These are phyloP conservation scores for Protomyctophum bolini DNA, from an alignment of 2,113 vertebrate genomes.

Conservation along the genomic window DNA sequence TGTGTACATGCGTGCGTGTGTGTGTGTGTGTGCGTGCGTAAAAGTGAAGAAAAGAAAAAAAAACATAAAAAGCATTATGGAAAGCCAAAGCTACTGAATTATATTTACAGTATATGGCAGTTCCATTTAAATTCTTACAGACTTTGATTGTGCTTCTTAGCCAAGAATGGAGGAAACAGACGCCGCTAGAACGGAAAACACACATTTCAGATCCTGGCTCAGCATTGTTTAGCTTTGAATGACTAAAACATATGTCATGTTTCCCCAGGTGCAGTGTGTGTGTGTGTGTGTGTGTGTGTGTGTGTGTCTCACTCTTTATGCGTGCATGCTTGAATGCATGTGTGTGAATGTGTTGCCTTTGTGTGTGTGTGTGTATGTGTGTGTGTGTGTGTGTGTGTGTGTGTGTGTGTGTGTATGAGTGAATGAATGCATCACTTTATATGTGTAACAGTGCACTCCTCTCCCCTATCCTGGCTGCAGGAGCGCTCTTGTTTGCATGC, in stretches of 20 bases:
- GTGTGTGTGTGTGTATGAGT: slow-evolving; percentile 3
- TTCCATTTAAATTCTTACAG: slow-evolving; percentile 45
- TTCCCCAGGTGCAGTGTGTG: slow-evolving; percentile 11
- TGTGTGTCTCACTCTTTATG: neutral
- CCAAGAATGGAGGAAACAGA: slow-evolving; percentile 65
- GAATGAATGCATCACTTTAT: neutral
- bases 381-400: slow-evolving; percentile 24
- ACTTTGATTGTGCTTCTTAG: slow-evolving; percentile 35
- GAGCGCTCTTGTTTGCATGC: slow-evolving; percentile 52
- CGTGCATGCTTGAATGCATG: neutral
- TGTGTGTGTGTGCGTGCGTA: too few species aligned
- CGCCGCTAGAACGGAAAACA: slow-evolving; percentile 49
- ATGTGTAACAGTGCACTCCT: neutral
- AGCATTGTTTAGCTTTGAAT: slow-evolving; percentile 51
- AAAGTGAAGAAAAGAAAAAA: slow-evolving; percentile 2
- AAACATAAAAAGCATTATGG: slow-evolving; percentile 7
- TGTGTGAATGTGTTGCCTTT: neutral
- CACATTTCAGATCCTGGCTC: slow-evolving; percentile 58
- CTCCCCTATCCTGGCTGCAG: slow-evolving; percentile 37
- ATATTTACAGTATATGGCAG: too few species aligned
- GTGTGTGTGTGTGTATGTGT: neutral
- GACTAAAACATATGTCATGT: slow-evolving; percentile 50
- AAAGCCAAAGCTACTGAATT: too few species aligned
- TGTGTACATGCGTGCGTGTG: too few species aligned
- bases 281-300: slow-evolving; percentile 7